Base-by-base conservation (phyloP, 1,140 invertebrate species). In the Schlechtendalia chinensis region DNA sequence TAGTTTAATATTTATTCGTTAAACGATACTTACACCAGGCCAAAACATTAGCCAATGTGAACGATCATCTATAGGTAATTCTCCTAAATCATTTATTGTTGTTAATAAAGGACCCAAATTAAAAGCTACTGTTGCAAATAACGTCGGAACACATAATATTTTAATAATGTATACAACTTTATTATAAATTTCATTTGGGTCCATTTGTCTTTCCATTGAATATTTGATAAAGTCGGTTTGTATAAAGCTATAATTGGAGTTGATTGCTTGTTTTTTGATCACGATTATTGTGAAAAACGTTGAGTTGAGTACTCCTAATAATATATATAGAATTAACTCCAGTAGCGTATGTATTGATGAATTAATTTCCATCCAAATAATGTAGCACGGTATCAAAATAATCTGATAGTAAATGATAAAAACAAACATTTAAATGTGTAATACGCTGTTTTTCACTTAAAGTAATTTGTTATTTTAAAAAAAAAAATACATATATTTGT, bases 291-390 rank as follows among this genome's bases (percentile, higher is more conserved):
- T 6, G 8, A 17, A 71, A 24, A 71, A 17, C 1, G 24, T 24
- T 17, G 4, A 16, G 22, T 24, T 17, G 24, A 50, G 14, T 5
- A 71, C 0, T 24, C 67, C 45, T 10, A 47, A 19, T 19, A 71
- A 24, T 8, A 27, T 71, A 39, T 71, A 71, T 17, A 50, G 45
- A 50, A 71, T 71, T 71, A 32, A 29, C 16, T 71, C 67, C 67
- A 71, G 17, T 17, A 27, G 8, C 1, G 24, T 10, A 11, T 22
- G 5, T 14, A 27, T 27, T 2, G 1, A 14, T 10, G 8, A 5
- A 0, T 10, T 39, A 39, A 3, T 47, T 71, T 19, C 22, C 0
- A 5, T 8, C 1, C 1, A 71, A 50, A 71, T 50, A 27, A 1
- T 17, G 10, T 11, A 50, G 5, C 16, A 14, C 22, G 67, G 5